Base-by-base conservation (phyloP, 2,888 invertebrate genomes). In the Maniola hyperantus region DNA sequence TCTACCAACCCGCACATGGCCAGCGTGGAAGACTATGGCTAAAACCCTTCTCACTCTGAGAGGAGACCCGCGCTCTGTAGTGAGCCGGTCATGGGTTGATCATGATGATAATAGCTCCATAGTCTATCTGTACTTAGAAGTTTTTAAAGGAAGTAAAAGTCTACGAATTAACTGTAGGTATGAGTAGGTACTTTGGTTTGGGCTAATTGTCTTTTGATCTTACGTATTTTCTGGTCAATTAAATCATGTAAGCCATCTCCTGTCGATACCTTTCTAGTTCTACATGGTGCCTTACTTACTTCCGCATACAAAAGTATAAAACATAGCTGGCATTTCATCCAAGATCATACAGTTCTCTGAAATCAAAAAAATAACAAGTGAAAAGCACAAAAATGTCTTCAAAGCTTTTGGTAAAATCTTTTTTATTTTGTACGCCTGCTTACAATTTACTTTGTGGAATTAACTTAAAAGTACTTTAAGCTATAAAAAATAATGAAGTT, bases 221-320 rank as follows among this genome's bases (percentile, higher is more conserved):
- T 51, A 51, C 50, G 61, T 61, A 51, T 36, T 59, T 18, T 61
- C 34, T 34, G 61, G 50, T 20, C 61, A 61, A 61, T 50, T 50
- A 50, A 50, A 50, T 61, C 61, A 39, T 15, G 15, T 44, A 42
- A 42, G 39, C 61, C 61, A 59, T 51, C 60, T 60, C 61, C 50
- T 39, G 20, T 20, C 77, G 77, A 75, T 85, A 85, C 88, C 89
- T 89, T 88, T 90, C 88, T 84, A 75, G 89, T 88, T 89, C 88
- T 84, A 75, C 64, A 68, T 68, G 67, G 73, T 66, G 68, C 68
- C 83, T 91, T 26, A 89, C 89, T 91, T 89, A 69, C 83, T 91
- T 90, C 91, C 91, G 91, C 78, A 73, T 83, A 77, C 76, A 72
- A 79, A 71, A 73, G 78, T 91, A 91, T 91, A 91, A 85, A 91